Evolutionary conservation across 2,113 vertebrate species (phyloP).

Genomic region (Alaudala cheleensis): DNA sequence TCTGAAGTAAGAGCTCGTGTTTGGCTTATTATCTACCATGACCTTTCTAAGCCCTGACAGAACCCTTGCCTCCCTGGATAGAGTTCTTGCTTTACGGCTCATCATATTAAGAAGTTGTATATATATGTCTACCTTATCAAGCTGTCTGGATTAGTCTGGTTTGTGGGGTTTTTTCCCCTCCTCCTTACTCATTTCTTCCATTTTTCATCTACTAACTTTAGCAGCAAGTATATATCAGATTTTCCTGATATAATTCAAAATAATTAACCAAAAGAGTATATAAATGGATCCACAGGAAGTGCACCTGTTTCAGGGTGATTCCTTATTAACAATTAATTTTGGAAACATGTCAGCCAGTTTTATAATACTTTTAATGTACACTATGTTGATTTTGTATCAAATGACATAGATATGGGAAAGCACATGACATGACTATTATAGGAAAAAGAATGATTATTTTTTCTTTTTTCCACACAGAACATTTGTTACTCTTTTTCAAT

Average conservation of each 20-base stretch:
- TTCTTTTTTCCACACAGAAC: not conserved
- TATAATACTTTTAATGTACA: not conserved
- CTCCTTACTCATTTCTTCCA: not conserved
- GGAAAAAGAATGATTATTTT: not conserved
- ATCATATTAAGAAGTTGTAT: not conserved
- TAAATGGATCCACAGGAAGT: not conserved
- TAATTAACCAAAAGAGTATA: not conserved
- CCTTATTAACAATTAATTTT: not conserved
- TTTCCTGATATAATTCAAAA: not conserved
- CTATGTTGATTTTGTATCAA: not conserved
- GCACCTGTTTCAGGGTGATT: not conserved
- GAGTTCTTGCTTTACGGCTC: not conserved
- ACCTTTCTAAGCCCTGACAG: not conserved
- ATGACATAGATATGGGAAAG: not conserved
- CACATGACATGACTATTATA: not conserved
- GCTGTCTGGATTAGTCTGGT: not conserved
- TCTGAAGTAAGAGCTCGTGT: not conserved
- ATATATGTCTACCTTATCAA: not conserved
- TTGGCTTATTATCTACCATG: not conserved
- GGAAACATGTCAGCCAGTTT: not conserved
- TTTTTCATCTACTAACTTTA: not conserved
- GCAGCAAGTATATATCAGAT: not conserved
- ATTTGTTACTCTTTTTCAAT: slow-evolving; percentile 42
- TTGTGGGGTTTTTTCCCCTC: rapidly evolving
- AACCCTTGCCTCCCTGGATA: not conserved